These are phyloP conservation scores for Tauraco erythrolophus DNA, from an alignment of 2,113 vertebrate species.

Conservation along the genomic window DNA sequence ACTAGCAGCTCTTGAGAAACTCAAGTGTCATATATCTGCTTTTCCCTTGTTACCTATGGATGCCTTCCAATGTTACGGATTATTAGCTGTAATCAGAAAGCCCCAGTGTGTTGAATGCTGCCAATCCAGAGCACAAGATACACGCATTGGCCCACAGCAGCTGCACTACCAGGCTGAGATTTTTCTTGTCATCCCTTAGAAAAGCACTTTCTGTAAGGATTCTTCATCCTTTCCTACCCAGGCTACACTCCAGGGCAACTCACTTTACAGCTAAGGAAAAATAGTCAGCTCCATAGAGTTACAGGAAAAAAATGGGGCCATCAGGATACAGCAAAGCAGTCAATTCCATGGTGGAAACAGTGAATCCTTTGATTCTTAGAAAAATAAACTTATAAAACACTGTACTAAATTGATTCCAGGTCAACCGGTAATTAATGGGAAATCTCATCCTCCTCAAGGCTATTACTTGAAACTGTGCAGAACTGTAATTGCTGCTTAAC, in stretches of 20 bases:
- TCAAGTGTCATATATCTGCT: not conserved
- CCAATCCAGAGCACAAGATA: not conserved
- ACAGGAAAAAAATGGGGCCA: not conserved
- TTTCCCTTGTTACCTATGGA: not conserved
- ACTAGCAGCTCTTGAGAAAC: not conserved
- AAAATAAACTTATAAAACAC: not conserved
- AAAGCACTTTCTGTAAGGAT: not conserved
- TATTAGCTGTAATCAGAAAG: not conserved
- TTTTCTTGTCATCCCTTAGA: not conserved
- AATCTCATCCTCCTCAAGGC: not conserved
- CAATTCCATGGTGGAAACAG: accelerated
- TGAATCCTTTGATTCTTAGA: not conserved
- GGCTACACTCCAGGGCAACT: not conserved
- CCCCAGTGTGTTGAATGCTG: not conserved
- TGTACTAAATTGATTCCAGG: not conserved
- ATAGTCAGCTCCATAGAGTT: not conserved
- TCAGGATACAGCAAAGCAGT: not conserved
- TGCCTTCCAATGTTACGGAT: not conserved
- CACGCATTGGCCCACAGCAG: not conserved
- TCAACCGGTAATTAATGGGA: not conserved
- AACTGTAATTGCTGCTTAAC: not conserved
- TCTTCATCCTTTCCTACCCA: not conserved
- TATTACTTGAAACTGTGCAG: not conserved
- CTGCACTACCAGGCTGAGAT: not conserved
- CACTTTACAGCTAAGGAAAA: not conserved